Percentiles rank a stretch among this genome's conserved stretches.
Evolutionary conservation across 2,113 vertebrate genomes (phyloP).

Genomic region (Semnornis frantzii): DNA sequence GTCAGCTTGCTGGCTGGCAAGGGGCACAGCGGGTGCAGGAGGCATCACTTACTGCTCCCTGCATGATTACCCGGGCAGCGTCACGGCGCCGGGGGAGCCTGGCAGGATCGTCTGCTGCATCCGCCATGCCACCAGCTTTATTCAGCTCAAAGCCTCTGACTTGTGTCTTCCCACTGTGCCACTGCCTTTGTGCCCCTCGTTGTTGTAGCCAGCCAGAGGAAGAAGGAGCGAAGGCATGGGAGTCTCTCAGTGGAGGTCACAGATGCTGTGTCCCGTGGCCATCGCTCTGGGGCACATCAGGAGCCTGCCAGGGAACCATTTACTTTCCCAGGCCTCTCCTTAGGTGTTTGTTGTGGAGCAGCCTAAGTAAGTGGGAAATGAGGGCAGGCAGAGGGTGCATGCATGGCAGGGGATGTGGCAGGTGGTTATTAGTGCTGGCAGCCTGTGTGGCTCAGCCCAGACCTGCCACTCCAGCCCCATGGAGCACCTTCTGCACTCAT

Average conservation of each 20-base stretch:
- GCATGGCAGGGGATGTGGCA: neutral
- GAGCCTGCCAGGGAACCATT: neutral
- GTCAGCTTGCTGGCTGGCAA: neutral
- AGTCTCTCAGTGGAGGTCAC: accelerated
- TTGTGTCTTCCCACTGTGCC: neutral
- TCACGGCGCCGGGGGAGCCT: neutral
- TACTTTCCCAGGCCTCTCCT: neutral
- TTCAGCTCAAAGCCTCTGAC: neutral
- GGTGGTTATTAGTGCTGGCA: neutral
- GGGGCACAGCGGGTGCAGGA: neutral
- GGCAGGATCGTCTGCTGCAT: neutral
- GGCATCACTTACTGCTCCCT: accelerated
- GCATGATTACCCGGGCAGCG: neutral
- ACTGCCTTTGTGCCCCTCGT: accelerated
- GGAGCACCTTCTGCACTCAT: accelerated
- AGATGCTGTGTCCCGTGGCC: accelerated
- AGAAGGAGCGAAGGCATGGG: neutral
- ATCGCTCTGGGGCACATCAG: accelerated
- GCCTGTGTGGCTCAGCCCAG: accelerated
- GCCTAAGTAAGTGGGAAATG: accelerated
- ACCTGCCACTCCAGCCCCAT: accelerated
- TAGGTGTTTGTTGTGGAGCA: accelerated
- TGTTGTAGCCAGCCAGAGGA: neutral
- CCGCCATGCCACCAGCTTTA: neutral
- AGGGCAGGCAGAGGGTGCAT: neutral